Evolutionary conservation across 2,797 vertebrate genomes (phyloP).

Genomic region (Hipposideros larvatus): DNA sequence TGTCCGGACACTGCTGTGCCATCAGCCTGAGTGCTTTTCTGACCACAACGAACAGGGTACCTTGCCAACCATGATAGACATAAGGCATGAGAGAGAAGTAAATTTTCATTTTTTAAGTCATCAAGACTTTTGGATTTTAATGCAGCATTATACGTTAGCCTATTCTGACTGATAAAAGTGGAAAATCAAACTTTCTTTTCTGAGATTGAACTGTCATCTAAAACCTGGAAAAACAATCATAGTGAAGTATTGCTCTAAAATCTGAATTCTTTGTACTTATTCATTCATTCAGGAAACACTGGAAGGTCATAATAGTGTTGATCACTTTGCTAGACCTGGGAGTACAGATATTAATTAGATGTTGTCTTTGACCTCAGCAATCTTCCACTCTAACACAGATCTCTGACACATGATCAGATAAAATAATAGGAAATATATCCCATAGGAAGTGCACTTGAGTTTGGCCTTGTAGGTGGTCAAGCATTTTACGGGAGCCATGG

Average conservation of each 20-base stretch:
- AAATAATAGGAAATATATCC: neutral
- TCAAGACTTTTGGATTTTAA: neutral
- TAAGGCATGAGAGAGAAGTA: neutral
- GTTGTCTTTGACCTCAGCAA: neutral
- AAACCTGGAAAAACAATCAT: neutral
- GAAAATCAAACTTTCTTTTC: neutral
- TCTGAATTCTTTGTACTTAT: neutral
- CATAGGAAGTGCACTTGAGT: neutral
- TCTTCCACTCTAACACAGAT: neutral
- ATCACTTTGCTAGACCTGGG: neutral
- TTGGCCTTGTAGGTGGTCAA: neutral
- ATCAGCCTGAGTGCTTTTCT: neutral
- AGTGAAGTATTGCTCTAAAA: neutral
- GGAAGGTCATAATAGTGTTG: neutral
- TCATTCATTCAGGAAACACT: neutral
- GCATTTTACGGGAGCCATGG: neutral
- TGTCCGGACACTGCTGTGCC: accelerated
- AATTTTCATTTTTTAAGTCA: neutral
- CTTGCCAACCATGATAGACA: neutral
- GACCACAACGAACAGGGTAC: neutral
- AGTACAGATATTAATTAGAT: neutral
- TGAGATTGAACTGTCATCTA: neutral
- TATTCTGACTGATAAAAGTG: neutral
- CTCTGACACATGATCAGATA: neutral
- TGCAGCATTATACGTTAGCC: accelerated